phyloP scores from a whole-genome alignment of 2,888 invertebrate genomes.

The Lasioglossum leucozonium region DNA sequence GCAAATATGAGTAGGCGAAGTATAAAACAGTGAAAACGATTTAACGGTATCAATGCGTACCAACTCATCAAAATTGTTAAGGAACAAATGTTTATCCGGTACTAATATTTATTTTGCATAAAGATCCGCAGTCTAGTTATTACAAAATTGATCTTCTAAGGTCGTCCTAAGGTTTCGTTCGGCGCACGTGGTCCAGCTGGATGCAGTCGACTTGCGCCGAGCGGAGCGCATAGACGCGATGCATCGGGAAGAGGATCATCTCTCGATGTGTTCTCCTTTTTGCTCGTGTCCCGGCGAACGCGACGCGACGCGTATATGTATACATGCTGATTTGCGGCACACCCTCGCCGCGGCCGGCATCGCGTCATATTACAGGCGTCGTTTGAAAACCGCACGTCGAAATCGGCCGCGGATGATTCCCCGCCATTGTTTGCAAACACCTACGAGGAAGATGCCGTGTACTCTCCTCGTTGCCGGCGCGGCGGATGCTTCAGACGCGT shows the following conservation, averaged over 20 bases:
- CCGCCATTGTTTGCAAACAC: conserved; percentile 72
- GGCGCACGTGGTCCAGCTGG: neutral
- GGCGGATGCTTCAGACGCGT: conserved; percentile 45
- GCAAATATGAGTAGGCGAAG: too few species aligned
- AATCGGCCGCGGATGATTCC: conserved; percentile 66
- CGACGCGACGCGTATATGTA: neutral
- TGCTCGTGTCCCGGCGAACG: neutral
- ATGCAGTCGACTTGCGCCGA: neutral
- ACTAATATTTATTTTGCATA: too few species aligned
- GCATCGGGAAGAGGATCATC: neutral
- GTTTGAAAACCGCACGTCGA: conserved; percentile 60
- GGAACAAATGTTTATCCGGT: too few species aligned
- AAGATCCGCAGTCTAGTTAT: too few species aligned
- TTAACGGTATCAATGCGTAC: too few species aligned
- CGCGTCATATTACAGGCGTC: conserved; percentile 60
- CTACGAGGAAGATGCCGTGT: conserved; percentile 54
- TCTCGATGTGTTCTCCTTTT: conserved; percentile 4
- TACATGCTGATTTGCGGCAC: conserved; percentile 58
- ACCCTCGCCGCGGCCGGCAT: conserved; percentile 56
- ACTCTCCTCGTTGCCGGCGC: conserved; percentile 48
- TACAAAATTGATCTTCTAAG: neutral
- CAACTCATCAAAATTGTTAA: too few species aligned
- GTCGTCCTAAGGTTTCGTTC: neutral
- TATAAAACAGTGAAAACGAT: too few species aligned
- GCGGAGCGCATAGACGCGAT: neutral